Conservation (phyloP, 2,888 invertebrate genomes). For the Agrochola circellaris region DNA sequence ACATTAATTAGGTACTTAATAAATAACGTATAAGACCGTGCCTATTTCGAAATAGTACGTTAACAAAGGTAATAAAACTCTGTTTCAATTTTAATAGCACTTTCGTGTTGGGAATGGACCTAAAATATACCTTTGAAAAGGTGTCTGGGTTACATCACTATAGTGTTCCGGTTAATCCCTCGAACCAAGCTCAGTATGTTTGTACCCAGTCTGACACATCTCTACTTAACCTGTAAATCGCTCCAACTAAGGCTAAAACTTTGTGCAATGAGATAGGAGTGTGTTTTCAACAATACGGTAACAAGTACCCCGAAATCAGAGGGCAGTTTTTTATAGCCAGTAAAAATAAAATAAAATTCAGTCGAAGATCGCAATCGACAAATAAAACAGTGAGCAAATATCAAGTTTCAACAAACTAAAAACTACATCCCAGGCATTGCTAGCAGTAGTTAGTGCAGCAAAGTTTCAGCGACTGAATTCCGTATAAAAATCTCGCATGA, state of each 20-base stretch:
- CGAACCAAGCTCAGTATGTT: background rate
- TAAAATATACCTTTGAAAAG: conserved; percentile 1
- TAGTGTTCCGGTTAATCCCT: background rate
- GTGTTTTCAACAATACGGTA: background rate
- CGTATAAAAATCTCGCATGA: conserved; percentile 74
- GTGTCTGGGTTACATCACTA: background rate
- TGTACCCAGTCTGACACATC: background rate
- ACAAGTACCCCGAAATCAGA: background rate
- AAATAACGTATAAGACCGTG: conserved; percentile 32
- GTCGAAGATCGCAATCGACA: background rate
- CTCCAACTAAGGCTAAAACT: background rate
- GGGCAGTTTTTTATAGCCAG: background rate
- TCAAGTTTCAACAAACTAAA: conserved; percentile 33
- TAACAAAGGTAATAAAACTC: conserved; percentile 33
- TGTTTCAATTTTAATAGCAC: conserved; percentile 38
- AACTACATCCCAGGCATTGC: conserved; percentile 14
- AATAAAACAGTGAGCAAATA: conserved; percentile 26
- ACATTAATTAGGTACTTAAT: conserved; percentile 42
- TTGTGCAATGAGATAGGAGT: too few species aligned
- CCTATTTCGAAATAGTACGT: conserved; percentile 26
- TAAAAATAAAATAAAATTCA: conserved; percentile 12
- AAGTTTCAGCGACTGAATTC: conserved; percentile 67
- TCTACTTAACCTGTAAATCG: background rate
- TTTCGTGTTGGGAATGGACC: conserved; percentile 24
- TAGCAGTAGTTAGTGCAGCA: conserved; percentile 30